Evolutionary conservation across 1,140 invertebrate species (phyloP).

Genomic region (Diorhabda elongata): DNA sequence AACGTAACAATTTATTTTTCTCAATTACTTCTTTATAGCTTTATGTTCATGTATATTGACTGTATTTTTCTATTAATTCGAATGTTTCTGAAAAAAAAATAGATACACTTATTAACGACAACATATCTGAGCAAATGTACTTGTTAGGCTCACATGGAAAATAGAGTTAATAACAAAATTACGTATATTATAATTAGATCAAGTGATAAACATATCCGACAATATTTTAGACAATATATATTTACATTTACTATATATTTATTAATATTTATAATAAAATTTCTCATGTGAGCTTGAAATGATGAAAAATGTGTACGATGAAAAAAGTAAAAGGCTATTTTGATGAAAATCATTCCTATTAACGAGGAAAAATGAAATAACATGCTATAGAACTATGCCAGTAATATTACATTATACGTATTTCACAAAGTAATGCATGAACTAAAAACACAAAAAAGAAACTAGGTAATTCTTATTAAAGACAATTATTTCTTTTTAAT

Average conservation of each 20-base stretch:
- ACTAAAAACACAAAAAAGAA: too few species aligned
- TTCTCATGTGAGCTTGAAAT: slow-evolving; percentile 10
- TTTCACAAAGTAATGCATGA: background rate
- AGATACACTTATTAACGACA: too few species aligned
- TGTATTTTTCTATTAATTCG: too few species aligned
- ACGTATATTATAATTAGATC: slow-evolving; percentile 1
- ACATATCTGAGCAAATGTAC: background rate
- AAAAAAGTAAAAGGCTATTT: slow-evolving; percentile 1
- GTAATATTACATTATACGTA: background rate
- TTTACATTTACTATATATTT: slow-evolving; percentile 7
- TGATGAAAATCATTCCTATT: background rate
- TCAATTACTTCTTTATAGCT: too few species aligned
- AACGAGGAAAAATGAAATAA: background rate
- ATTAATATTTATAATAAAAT: slow-evolving; percentile 11
- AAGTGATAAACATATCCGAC: slow-evolving; percentile 15
- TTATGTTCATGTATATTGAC: too few species aligned
- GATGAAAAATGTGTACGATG: slow-evolving; percentile 1
- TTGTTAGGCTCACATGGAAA: slow-evolving; percentile 9
- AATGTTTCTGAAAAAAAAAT: too few species aligned
- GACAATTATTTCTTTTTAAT: background rate
- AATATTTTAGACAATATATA: slow-evolving; percentile 18
- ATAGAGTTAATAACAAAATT: background rate
- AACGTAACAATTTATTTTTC: too few species aligned
- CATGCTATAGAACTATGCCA: background rate
- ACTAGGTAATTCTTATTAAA: too few species aligned